phyloP scores from a whole-genome alignment of 1,140 invertebrate species.

The Lethrus apterus region DNA sequence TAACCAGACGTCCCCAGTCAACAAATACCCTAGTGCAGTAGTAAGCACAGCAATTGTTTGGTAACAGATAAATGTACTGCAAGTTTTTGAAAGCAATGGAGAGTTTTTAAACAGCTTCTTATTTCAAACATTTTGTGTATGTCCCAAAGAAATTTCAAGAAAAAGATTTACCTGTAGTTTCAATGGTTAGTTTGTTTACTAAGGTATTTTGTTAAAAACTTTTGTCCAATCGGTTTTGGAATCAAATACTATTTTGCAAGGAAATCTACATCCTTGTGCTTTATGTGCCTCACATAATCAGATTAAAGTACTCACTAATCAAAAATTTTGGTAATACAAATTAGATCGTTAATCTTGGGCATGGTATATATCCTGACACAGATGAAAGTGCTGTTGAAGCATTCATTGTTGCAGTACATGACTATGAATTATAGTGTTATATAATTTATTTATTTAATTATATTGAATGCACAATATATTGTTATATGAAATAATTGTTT shows the following conservation, averaged over 20 bases:
- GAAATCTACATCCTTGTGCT: conserved; percentile 93
- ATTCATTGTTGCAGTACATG: conserved; percentile 83
- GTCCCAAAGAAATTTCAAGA: conserved; percentile 59
- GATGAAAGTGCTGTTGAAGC: conserved; percentile 72
- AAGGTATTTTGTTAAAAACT: conserved; percentile 36
- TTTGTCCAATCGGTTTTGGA: conserved; percentile 67
- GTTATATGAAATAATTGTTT: too few relatives aligned
- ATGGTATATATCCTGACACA: conserved; percentile 94
- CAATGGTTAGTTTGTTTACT: conserved; percentile 60
- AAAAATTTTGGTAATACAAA: conserved; percentile 75
- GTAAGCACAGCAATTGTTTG: too few relatives aligned
- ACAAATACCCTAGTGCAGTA: too few relatives aligned
- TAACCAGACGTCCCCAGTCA: too few relatives aligned
- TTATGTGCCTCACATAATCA: conserved; percentile 66
- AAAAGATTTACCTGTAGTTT: conserved; percentile 62
- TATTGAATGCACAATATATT: too few relatives aligned
- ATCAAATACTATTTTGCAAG: conserved; percentile 78
- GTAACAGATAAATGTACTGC: too few relatives aligned
- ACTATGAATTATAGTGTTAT: background rate
- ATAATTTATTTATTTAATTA: too few relatives aligned
- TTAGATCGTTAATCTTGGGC: conserved; percentile 96
- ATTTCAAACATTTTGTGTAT: conserved; percentile 67
- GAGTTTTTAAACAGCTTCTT: conserved; percentile 77
- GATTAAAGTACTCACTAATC: conserved; percentile 54
- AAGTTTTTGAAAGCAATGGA: conserved; percentile 94